Evolutionary conservation across 1,140 invertebrate species (phyloP).

Genomic region (Ylistrum balloti): DNA sequence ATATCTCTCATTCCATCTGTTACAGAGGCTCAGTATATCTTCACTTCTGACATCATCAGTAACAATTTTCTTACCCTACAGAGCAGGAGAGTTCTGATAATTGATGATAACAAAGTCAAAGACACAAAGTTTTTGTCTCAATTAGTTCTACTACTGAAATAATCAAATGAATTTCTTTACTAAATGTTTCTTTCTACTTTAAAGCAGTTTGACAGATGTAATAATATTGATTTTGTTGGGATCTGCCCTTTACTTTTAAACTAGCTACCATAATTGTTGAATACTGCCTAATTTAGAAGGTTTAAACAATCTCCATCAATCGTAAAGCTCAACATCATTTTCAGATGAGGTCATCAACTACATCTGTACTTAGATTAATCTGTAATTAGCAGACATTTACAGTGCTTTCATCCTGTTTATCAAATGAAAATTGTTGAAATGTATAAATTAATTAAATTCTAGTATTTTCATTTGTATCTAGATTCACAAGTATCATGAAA

Average conservation of each 20-base stretch:
- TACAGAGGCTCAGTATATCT: background rate
- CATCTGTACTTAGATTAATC: background rate
- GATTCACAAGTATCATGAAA: background rate
- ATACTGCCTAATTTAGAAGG: background rate
- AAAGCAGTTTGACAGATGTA: background rate
- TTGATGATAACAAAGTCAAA: background rate
- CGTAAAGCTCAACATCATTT: background rate
- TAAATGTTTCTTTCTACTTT: constrained; percentile 19
- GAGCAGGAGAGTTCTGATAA: constrained; percentile 27
- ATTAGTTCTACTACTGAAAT: background rate
- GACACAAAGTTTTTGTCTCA: background rate
- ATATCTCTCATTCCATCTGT: constrained; percentile 1
- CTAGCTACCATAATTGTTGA: background rate
- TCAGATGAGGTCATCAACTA: background rate
- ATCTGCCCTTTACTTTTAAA: background rate
- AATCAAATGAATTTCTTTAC: constrained; percentile 20
- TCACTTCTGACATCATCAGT: background rate
- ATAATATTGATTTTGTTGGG: background rate
- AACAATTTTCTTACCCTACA: background rate
- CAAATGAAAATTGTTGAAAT: constrained; percentile 6
- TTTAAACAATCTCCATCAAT: background rate
- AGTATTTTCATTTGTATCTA: background rate
- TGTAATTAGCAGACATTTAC: background rate
- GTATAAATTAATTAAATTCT: background rate
- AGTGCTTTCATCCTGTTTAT: background rate